These are phyloP conservation scores for Triplophysa yarkandensis DNA, from an alignment of 2,797 vertebrate species.

Conservation along the genomic window DNA sequence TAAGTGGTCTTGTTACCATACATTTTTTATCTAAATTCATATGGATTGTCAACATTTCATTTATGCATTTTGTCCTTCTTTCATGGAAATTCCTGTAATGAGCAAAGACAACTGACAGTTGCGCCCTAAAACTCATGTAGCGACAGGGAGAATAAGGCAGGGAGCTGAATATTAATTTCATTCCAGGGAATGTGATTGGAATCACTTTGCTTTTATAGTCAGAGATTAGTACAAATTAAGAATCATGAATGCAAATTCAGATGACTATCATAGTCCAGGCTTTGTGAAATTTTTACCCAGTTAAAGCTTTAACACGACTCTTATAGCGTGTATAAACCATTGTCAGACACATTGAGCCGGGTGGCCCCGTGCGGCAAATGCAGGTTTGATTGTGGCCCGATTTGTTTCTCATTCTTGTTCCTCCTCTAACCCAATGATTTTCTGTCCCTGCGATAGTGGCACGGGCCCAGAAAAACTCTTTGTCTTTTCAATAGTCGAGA, in stretches of 20 bases:
- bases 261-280: neutral
- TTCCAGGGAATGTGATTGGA: constrained; percentile 21
- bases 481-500: neutral
- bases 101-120: constrained; percentile 25
- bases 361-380: neutral
- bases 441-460: neutral
- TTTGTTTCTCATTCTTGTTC: neutral
- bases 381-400: neutral
- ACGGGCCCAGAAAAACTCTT: neutral
- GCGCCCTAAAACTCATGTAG: constrained; percentile 38
- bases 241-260: neutral
- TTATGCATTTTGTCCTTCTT: neutral
- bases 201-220: constrained; percentile 25
- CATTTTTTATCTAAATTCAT: no score
- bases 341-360: neutral
- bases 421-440: constrained; percentile 1
- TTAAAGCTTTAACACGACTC: neutral
- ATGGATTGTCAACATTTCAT: neutral
- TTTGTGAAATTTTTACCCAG: constrained; percentile 1
- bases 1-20: neutral
- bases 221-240: constrained; percentile 22
- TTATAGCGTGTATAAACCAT: neutral
- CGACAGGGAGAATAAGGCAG: neutral
- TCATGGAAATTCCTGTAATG: neutral
- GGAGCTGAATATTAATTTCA: constrained; percentile 27